Evolutionary conservation across 2,797 vertebrate genomes (phyloP).

Genomic region (Botia almorhae): DNA sequence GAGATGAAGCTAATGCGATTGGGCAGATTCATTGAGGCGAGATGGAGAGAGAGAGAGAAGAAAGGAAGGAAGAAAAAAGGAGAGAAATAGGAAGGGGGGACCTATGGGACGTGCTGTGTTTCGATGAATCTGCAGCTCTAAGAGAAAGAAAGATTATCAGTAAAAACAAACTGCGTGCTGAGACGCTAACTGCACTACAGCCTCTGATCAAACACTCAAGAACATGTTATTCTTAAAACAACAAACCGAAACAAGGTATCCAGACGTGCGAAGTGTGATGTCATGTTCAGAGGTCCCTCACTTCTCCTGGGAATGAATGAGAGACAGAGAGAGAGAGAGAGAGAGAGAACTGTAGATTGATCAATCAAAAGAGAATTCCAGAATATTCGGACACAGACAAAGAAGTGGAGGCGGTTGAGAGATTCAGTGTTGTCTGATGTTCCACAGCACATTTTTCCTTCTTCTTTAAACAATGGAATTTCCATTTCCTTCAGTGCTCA

Average conservation of each 20-base stretch:
- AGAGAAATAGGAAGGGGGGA: constrained; percentile 11
- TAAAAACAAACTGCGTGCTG: not conserved
- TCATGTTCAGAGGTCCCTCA: constrained; percentile 40
- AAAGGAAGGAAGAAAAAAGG: constrained; percentile 3
- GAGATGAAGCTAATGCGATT: constrained; percentile 54
- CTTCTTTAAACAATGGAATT: constrained; percentile 36
- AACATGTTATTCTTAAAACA: not conserved
- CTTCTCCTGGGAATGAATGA: constrained; percentile 38
- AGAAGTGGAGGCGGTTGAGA: not conserved
- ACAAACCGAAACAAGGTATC: not conserved
- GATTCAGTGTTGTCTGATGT: not conserved
- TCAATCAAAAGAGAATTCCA: not conserved
- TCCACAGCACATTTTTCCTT: constrained; percentile 1
- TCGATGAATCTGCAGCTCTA: constrained; percentile 12
- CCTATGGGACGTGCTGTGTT: constrained; percentile 48
- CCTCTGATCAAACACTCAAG: too few species aligned
- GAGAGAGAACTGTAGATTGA: constrained; percentile 1
- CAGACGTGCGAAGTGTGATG: constrained; percentile 32
- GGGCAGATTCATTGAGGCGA: constrained; percentile 58
- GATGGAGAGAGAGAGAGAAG: constrained; percentile 42
- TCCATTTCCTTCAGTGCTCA: constrained; percentile 36
- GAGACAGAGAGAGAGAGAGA: not conserved
- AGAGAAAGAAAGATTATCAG: not conserved
- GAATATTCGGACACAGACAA: not conserved
- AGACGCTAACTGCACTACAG: too few species aligned